Evolutionary conservation across 1,140 invertebrate species (phyloP).

Genomic region (Lamellibrachia luymesi): DNA sequence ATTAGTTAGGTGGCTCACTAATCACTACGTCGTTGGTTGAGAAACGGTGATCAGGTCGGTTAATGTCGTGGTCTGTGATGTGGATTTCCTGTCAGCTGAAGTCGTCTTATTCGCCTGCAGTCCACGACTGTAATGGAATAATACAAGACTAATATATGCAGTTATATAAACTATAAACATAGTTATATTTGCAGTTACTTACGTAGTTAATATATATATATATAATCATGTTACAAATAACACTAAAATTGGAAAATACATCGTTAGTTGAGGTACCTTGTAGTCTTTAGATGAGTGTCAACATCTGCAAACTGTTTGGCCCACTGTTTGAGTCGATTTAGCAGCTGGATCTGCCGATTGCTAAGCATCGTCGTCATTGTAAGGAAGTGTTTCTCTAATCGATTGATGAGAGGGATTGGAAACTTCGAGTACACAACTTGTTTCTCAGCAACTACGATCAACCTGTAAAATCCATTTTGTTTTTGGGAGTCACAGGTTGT

Average conservation of each 20-base stretch:
- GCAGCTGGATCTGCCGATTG: conserved; percentile 35
- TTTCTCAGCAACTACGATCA: conserved; percentile 51
- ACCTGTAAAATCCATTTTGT: conserved; percentile 26
- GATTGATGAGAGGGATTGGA: conserved; percentile 51
- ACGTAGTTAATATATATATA: too few relatives aligned
- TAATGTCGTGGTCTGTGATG: background rate
- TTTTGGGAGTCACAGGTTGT: too few relatives aligned
- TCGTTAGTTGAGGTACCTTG: background rate
- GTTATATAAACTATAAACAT: too few relatives aligned
- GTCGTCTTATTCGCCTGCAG: background rate
- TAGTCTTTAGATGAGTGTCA: background rate
- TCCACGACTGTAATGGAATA: background rate
- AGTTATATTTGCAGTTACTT: too few relatives aligned
- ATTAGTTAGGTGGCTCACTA: background rate
- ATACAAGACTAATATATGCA: background rate
- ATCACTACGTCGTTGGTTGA: background rate
- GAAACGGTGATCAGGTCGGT: background rate
- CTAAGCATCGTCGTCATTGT: conserved; percentile 42
- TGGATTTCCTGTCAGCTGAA: background rate
- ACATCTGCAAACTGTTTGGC: conserved; percentile 33
- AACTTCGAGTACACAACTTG: conserved; percentile 46
- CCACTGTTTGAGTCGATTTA: conserved; percentile 40
- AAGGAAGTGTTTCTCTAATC: conserved; percentile 51
- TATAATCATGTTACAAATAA: background rate
- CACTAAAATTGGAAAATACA: background rate